Conservation (phyloP, 2,797 vertebrate genomes). For the Balearica regulorum region DNA sequence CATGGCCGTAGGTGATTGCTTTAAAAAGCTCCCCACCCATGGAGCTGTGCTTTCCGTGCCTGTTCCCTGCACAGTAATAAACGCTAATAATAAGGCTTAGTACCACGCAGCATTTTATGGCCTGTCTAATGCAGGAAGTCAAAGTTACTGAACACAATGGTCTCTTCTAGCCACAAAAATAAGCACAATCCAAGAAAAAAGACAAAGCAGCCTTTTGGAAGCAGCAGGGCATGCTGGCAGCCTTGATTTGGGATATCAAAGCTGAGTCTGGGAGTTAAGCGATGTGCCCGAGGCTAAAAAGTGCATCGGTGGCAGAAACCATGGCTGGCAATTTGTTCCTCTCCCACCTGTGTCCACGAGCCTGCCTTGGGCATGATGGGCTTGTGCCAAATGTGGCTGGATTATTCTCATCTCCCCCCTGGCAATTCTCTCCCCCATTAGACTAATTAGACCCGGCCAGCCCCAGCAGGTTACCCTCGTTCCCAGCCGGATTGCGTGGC, state of each 20-base stretch:
- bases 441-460: neutral
- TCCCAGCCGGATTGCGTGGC: neutral
- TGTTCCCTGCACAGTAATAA: conserved; percentile 2
- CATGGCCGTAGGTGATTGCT: conserved; percentile 31
- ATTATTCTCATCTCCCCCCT: neutral
- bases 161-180: neutral
- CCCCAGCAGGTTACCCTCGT: rapidly evolving
- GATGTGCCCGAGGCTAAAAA: neutral
- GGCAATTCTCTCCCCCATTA: neutral
- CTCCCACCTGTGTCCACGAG: neutral
- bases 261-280: neutral
- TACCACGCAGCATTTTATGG: neutral
- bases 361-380: rapidly evolving
- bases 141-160: neutral
- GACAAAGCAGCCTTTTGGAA: neutral
- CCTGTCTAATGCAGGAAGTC: neutral
- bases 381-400: neutral
- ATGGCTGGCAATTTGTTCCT: neutral
- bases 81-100: neutral
- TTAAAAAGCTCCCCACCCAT: conserved; percentile 49
- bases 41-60: neutral
- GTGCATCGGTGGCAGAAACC: neutral
- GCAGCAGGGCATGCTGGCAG: rapidly evolving
- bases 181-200: neutral
- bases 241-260: neutral